phyloP scores from a whole-genome alignment of 2,888 invertebrate genomes.

The Nysson spinosus region DNA sequence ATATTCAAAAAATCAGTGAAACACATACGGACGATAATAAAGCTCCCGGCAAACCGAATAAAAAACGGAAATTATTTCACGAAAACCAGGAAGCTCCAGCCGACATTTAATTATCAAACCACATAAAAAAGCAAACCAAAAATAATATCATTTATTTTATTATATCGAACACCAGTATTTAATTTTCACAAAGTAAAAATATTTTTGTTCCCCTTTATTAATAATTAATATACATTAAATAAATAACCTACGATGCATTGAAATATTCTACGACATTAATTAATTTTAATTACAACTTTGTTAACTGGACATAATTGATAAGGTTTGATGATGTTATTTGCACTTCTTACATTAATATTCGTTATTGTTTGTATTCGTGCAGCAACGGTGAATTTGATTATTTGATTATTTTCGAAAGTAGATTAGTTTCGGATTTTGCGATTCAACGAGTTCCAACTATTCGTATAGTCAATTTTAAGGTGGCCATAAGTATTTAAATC shows the following conservation, averaged over 20 bases:
- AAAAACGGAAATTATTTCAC: conserved; percentile 45
- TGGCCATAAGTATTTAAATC: conserved; percentile 88
- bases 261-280: too few species aligned
- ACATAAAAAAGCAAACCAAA: neutral
- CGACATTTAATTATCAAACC: conserved; percentile 25
- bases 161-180: too few species aligned
- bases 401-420: too few species aligned
- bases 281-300: too few species aligned
- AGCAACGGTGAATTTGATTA: conserved; percentile 43
- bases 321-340: neutral
- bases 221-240: conserved; percentile 14
- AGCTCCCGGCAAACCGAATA: neutral
- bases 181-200: too few species aligned
- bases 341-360: neutral
- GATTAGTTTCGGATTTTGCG: conserved; percentile 87
- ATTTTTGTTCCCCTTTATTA: too few species aligned
- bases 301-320: too few species aligned
- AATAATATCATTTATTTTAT: neutral
- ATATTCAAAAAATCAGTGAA: conserved; percentile 3
- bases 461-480: conserved; percentile 89
- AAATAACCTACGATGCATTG: neutral
- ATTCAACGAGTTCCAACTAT: conserved; percentile 89
- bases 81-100: conserved; percentile 14
- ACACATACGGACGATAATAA: neutral
- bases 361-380: neutral